Evolutionary conservation across 2,113 vertebrate species (phyloP).

Genomic region (Macheiramphus alcinus): DNA sequence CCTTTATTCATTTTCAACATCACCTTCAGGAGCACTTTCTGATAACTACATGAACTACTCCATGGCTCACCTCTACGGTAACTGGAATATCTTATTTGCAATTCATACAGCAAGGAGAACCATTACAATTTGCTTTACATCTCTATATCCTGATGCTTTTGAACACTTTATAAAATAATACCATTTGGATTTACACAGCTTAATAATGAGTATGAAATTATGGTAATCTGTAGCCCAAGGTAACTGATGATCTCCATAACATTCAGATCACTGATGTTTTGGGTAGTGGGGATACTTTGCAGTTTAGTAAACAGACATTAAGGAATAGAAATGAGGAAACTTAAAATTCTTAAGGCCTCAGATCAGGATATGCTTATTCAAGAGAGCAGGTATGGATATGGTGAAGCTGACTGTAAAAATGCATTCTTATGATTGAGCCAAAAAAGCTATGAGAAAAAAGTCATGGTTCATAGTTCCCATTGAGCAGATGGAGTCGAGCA

Average conservation of each 20-base stretch:
- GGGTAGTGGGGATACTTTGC: not conserved
- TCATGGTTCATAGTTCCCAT: not conserved
- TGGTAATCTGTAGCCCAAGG: not conserved
- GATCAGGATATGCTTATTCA: not conserved
- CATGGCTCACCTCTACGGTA: not conserved
- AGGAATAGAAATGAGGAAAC: not conserved
- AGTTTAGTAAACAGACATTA: not conserved
- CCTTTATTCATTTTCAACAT: not conserved
- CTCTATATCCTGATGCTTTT: not conserved
- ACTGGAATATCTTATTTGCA: not conserved
- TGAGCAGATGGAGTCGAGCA: not conserved
- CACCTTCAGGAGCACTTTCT: not conserved
- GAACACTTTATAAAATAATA: not conserved
- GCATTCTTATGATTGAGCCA: not conserved
- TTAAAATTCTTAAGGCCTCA: not conserved
- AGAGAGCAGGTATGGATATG: not conserved
- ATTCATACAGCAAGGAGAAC: not conserved
- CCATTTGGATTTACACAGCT: not conserved
- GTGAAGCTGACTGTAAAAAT: not conserved
- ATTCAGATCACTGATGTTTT: not conserved
- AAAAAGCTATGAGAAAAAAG: slow-evolving; percentile 9
- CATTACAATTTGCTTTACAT: not conserved
- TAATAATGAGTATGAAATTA: not conserved
- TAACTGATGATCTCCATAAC: not conserved
- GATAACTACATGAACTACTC: not conserved